Evolutionary conservation across 2,113 vertebrate species (phyloP), one percentile per base, ranked within the genome.

Genomic region (Ceyx melanurus): DNA sequence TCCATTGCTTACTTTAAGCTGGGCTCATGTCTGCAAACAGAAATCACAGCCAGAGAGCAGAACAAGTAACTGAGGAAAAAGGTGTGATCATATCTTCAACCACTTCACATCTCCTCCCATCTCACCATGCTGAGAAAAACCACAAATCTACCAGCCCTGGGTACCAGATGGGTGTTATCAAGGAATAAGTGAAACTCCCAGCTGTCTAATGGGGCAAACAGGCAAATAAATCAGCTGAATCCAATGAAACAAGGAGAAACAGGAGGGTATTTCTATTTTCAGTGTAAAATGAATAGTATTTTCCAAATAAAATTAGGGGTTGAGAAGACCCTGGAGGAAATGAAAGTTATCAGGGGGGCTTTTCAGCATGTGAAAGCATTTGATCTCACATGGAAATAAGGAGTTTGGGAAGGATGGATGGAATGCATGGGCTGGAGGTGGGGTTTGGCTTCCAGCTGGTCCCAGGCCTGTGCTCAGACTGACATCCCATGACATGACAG

Each of bases 1-100:
- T 97, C 97, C 95, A 81, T 80, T 93, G 96, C 97, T 93, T 83
- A 94, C 64, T 93, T 96, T 91, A 92, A 94, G 86, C 42, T 15
- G 40, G 82, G 48, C 78, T 82, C 74, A 48, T 10, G 10, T 86
- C 79, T 86, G 76, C 78, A 87, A 83, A 95, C 81, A 96, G 79
- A 93, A 88, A 79, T 89, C 15, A 3, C 21, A 79, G 74, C 35
- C 57, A 16, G 67, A 90, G 75, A 96, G 87, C 82, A 85, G 86
- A 93, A 76, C 82, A 87, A 82, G 56, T 56, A 81, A 88, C 87
- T 87, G 82, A 54, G 8, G 78, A 88, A 25, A 76, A 90, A 93
- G 70, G 70, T 82, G 70, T 33, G 31, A 57, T 54, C 57, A 14
- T 1, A 19, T 40, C 86, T 82, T 37, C 73, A 66, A 9, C 7